Evolutionary conservation across 2,888 invertebrate species (phyloP), one percentile per base, ranked within the genome.

Genomic region (Eupeodes luniger): DNA sequence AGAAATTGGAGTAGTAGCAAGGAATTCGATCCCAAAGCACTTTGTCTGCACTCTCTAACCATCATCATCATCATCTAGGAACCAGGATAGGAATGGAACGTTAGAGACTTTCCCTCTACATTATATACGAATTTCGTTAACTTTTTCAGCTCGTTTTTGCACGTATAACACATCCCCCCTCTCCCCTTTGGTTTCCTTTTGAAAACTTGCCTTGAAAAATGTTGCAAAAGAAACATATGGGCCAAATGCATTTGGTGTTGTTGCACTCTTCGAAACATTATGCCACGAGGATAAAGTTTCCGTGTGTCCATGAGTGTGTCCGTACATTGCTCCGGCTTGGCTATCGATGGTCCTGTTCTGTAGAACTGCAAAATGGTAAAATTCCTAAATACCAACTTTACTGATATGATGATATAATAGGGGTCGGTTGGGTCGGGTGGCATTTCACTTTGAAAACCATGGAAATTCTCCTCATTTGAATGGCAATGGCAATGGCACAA

Each of bases 21-120:
- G 69, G 79, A 72, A 83, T 76, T 53, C 49, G 82, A 86, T 81
- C 86, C 79, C 70, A 81, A 64, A 83, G 75, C 83, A 87, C 86
- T 83, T 72, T 79, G 83, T 78, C 82, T 82, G 53, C 61, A 72
- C 19, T 19, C 70, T 70, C 59, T 49, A 70, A 66, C 59, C 40
- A 47, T 66, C 64, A 61, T 36, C 36, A 36, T 19, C 36, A 36
- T 36, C 36, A 61, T 53, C 62, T 55, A 62, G 49, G 11, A 36
- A 36, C 36, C 36, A 5, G 36, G 7, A 36, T 36, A 5, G 5
- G 36, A 36, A 36, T 1, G 49, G 11, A 74, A 67, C 51, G 76
- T 47, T 70, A 64, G 69, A 76, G 74, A 76, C 64, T 70, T 59
- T 59, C 72, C 62, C 19, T 19, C 19, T 19, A 19, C 19, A 19